Conservation (phyloP, 2,888 invertebrate species). For the Eristalis intricaria region DNA sequence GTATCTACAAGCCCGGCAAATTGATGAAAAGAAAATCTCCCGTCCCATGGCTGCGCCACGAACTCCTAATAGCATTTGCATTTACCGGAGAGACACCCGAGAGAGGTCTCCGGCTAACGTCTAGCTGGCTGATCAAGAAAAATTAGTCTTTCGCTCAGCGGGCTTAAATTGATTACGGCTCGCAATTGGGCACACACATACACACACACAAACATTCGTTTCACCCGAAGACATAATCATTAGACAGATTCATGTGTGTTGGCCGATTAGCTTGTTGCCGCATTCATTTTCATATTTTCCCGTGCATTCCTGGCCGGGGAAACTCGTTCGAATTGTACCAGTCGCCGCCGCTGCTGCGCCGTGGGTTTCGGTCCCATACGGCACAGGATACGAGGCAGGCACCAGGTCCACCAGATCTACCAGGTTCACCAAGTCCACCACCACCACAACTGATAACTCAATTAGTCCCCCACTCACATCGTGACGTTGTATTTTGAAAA, state of each 20-base stretch:
- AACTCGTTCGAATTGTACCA: slow-evolving; percentile 57
- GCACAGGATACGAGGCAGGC: slow-evolving; percentile 31
- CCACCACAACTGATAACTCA: slow-evolving; percentile 58
- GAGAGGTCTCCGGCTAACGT: background rate
- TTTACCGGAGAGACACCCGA: slow-evolving; percentile 23
- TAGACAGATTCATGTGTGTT: slow-evolving; percentile 57
- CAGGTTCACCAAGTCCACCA: background rate
- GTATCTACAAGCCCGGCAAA: background rate
- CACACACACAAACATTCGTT: slow-evolving; percentile 23
- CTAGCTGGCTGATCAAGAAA: slow-evolving; percentile 59
- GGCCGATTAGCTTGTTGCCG: slow-evolving; percentile 10
- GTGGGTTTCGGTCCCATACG: slow-evolving; percentile 36
- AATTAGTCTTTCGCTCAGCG: slow-evolving; percentile 64
- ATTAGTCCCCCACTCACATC: slow-evolving; percentile 50
- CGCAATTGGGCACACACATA: slow-evolving; percentile 53
- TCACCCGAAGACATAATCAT: slow-evolving; percentile 67
- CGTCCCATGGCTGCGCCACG: slow-evolving; percentile 39
- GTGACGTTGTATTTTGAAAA: slow-evolving; percentile 41
- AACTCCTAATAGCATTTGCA: slow-evolving; percentile 45
- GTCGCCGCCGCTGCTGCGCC: background rate
- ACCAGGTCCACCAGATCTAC: too few species aligned
- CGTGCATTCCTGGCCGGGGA: slow-evolving; percentile 23
- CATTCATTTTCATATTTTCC: slow-evolving; percentile 40
- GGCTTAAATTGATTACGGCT: slow-evolving; percentile 66
- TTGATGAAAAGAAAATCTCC: slow-evolving; percentile 35